Percentiles rank a stretch among this genome's conserved stretches.
phyloP scores from a whole-genome alignment of 1,140 invertebrate genomes.

The Hirudo medicinalis region DNA sequence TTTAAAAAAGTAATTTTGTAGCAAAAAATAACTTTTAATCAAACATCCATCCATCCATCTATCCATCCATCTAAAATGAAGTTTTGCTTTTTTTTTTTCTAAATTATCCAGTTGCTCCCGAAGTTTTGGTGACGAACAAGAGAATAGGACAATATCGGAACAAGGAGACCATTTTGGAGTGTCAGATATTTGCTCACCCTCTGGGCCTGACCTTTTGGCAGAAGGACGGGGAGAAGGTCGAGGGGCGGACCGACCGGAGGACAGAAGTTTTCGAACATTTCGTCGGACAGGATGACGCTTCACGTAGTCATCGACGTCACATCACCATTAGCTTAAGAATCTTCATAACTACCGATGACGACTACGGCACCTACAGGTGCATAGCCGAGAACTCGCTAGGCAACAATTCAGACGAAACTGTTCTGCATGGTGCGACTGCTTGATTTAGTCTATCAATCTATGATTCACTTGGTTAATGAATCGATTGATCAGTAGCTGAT shows the following conservation, averaged over 20 bases:
- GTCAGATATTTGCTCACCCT: slow-evolving; percentile 74
- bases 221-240: slow-evolving; percentile 4
- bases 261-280: not conserved
- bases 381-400: not conserved
- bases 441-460: not conserved
- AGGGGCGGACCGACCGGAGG: not conserved
- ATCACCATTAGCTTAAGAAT: not conserved
- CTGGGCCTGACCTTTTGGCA: slow-evolving; percentile 40
- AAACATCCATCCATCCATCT: too few relatives aligned
- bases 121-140: slow-evolving; percentile 29
- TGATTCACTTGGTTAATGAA: not conserved
- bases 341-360: not conserved
- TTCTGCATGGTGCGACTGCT: not conserved
- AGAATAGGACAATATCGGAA: slow-evolving; percentile 29
- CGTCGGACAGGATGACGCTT: too few relatives aligned
- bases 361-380: slow-evolving; percentile 10
- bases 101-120: slow-evolving; percentile 30
- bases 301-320: not conserved
- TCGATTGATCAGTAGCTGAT: not conserved
- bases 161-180: slow-evolving; percentile 53
- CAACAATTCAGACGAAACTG: not conserved
- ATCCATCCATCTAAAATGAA: too few relatives aligned
- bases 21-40: too few relatives aligned
- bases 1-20: too few relatives aligned
- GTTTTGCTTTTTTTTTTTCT: too few relatives aligned